Evolutionary conservation across 2,888 invertebrate species (phyloP), one percentile per base, ranked within the genome.

Genomic region (Netelia inedita): DNA sequence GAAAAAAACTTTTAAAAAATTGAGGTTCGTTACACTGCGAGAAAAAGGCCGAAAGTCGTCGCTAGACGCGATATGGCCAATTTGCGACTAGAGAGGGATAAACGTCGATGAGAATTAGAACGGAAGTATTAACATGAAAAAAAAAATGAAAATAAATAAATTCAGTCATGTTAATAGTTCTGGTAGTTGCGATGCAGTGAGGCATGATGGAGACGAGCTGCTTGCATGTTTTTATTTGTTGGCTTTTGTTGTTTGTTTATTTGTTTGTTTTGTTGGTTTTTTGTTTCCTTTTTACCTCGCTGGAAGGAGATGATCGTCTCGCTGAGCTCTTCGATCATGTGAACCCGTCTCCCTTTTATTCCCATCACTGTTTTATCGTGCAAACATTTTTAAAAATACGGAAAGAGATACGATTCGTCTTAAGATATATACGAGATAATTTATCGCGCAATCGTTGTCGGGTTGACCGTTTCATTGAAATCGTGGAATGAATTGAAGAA

Each of bases 271-370:
- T 57, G 43, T 61, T 73, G 16, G 86, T 89, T 88, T 86, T 75
- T 68, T 28, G 71, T 83, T 82, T 78, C 73, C 87, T 88, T 94
- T 96, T 96, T 98, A 98, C 98, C 98, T 98, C 98, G 97, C 96
- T 99, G 98, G 96, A 99, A 99, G 94, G 98, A 98, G 95, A 99
- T 98, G 94, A 99, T 98, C 94, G 98, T 98, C 95, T 98, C 98
- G 95, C 98, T 98, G 95, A 99, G 96, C 95, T 98, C 98, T 96
- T 99, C 99, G 95, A 99, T 99, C 97, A 98, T 98, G 96, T 98
- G 98, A 95, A 99, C 98, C 94, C 99, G 96, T 94, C 98, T 96
- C 94, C 99, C 99, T 95, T 98, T 98, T 96, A 98, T 98, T 96
- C 98, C 98, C 98, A 98, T 98, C 96, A 98, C 98, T 98, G 90